Evolutionary conservation across 2,113 vertebrate species (phyloP).

Genomic region (Craseonycteris thonglongyai): DNA sequence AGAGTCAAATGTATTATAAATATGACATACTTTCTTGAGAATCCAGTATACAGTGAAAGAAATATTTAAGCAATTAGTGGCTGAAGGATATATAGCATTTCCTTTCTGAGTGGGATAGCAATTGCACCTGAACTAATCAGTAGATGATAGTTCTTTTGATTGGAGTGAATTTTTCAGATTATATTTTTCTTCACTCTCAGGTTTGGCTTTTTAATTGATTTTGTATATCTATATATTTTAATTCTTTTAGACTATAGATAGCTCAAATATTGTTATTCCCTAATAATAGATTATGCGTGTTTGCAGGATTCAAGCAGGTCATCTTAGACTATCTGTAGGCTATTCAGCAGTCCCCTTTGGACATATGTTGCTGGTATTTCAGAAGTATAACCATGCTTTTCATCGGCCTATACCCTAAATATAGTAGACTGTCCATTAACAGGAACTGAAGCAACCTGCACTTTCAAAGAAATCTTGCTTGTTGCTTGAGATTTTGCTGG

Average conservation of each 20-base stretch:
- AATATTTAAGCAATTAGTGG: neutral
- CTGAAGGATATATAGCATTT: neutral
- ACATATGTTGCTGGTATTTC: neutral
- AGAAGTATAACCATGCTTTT: neutral
- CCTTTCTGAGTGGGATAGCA: neutral
- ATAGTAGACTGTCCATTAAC: no score
- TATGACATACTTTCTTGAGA: neutral
- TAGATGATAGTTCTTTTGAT: neutral
- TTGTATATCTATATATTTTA: neutral
- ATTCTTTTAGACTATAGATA: neutral
- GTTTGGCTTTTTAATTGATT: constrained; percentile 8
- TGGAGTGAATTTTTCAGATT: neutral
- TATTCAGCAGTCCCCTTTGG: neutral
- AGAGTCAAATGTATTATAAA: neutral
- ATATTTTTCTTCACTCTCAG: neutral
- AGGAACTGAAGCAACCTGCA: no score
- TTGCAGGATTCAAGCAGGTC: neutral
- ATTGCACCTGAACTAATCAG: neutral
- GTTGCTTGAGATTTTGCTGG: no score
- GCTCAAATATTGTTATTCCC: neutral
- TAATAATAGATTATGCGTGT: neutral
- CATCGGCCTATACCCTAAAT: neutral
- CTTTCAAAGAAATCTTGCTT: no score
- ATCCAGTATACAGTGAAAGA: neutral
- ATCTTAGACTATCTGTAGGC: neutral